These are phyloP conservation scores for Nomada ruficornis DNA, from an alignment of 2,888 invertebrate species.

Conservation along the genomic window DNA sequence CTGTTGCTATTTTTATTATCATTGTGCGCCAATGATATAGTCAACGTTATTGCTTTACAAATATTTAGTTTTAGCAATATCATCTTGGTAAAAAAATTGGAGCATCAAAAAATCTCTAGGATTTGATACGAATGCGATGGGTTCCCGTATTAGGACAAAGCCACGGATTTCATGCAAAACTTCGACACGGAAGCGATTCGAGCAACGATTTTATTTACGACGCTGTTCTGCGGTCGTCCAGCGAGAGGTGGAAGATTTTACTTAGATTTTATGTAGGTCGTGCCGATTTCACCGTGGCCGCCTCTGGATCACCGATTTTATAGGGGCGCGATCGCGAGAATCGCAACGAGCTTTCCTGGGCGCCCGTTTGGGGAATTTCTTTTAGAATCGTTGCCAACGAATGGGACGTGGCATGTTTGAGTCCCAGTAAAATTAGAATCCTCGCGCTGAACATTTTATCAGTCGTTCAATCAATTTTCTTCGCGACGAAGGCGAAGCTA, in stretches of 20 bases:
- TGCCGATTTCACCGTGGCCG: slow-evolving; percentile 30
- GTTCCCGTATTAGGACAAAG: slow-evolving; percentile 23
- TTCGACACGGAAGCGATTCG: slow-evolving; percentile 19
- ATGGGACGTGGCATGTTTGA: background rate
- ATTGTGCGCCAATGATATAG: too few relatives aligned
- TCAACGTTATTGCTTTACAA: too few relatives aligned
- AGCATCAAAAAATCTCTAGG: too few relatives aligned
- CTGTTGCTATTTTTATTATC: too few relatives aligned
- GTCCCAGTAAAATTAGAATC: background rate
- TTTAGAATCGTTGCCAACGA: background rate
- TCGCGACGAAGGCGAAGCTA: too few relatives aligned
- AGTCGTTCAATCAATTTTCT: too few relatives aligned
- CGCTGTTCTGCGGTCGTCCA: slow-evolving; percentile 34
- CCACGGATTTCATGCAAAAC: slow-evolving; percentile 9
- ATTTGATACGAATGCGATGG: too few relatives aligned
- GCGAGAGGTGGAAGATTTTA: slow-evolving; percentile 30
- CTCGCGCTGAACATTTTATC: too few relatives aligned
- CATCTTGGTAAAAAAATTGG: too few relatives aligned
- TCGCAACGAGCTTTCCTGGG: background rate
- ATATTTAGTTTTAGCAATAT: too few relatives aligned
- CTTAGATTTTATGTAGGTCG: slow-evolving; percentile 54
- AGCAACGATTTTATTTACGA: slow-evolving; percentile 52
- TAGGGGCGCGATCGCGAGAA: background rate
- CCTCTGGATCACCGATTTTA: slow-evolving; percentile 30
- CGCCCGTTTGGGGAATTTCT: slow-evolving; percentile 3